Percentiles rank a stretch among this genome's conserved stretches.
Conservation (phyloP, 2,888 invertebrate genomes). For the Drosophila villosipedis region DNA sequence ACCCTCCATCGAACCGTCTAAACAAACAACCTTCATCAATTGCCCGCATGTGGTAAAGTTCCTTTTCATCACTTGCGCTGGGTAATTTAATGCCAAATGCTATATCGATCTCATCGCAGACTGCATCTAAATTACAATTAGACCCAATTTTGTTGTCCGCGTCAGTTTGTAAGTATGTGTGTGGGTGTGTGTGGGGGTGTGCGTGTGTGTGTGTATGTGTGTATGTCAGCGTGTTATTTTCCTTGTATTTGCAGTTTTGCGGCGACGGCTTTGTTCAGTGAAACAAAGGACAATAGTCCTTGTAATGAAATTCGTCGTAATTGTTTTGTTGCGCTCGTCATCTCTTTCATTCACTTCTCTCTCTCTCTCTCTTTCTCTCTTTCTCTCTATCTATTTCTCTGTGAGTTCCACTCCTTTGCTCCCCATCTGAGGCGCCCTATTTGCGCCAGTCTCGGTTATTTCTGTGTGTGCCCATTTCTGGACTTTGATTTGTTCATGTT, state of each 20-base stretch:
- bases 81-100: slow-evolving; percentile 55
- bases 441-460: slow-evolving; percentile 16
- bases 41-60: slow-evolving; percentile 5
- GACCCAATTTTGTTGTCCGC: slow-evolving; percentile 43
- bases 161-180: not conserved
- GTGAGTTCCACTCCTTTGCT: not conserved
- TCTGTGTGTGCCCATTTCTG: slow-evolving; percentile 29
- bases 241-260: slow-evolving; percentile 31
- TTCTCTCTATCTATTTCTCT: not conserved
- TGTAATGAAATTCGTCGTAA: slow-evolving; percentile 67
- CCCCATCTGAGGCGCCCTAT: not conserved
- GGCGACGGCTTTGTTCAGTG: slow-evolving; percentile 6
- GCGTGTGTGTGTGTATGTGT: not conserved
- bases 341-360: not conserved
- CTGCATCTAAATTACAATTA: slow-evolving; percentile 76
- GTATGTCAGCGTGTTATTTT: slow-evolving; percentile 4
- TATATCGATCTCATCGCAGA: slow-evolving; percentile 53
- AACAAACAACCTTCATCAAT: not conserved
- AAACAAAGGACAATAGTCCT: slow-evolving; percentile 45
- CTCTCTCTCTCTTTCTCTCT: not conserved
- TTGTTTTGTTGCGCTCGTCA: slow-evolving; percentile 49
- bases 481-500: slow-evolving; percentile 48
- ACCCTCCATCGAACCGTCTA: not conserved
- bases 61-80: slow-evolving; percentile 30
- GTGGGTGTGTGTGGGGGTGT: not conserved